Evolutionary conservation across 2,797 vertebrate species (phyloP).

Genomic region (Rhinatrema bivittatum): DNA sequence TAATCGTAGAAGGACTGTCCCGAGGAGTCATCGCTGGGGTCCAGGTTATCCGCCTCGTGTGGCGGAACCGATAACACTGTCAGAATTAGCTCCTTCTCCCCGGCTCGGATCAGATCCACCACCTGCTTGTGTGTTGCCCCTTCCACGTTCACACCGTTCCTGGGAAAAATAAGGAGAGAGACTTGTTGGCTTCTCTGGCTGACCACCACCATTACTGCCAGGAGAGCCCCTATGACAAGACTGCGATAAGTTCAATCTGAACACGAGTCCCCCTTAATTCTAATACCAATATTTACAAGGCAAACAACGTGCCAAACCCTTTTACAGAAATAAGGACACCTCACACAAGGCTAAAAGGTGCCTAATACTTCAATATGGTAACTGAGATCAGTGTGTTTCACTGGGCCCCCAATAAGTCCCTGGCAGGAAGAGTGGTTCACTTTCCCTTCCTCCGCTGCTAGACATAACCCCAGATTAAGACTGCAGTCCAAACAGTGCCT

Average conservation of each 20-base stretch:
- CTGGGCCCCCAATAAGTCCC: no score
- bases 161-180: conserved; percentile 35
- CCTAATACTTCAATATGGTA: not conserved
- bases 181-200: not conserved
- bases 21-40: conserved; percentile 81
- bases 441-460: no score
- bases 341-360: not conserved
- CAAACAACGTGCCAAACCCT: no score
- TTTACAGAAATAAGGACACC: no score
- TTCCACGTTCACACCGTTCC: conserved; percentile 90
- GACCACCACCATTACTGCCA: no score
- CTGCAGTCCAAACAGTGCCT: no score
- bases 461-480: no score
- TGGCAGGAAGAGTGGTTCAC: no score
- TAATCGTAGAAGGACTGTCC: conserved; percentile 93
- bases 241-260: not conserved
- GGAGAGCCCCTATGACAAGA: not conserved
- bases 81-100: conserved; percentile 83
- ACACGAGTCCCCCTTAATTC: not conserved
- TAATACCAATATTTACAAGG: not conserved
- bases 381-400: no score
- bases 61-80: conserved; percentile 87
- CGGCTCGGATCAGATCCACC: conserved; percentile 92
- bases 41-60: conserved; percentile 84
- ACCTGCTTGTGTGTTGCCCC: conserved; percentile 96